Conservation (phyloP, 2,888 invertebrate species). For the Agrotis exclamationis region DNA sequence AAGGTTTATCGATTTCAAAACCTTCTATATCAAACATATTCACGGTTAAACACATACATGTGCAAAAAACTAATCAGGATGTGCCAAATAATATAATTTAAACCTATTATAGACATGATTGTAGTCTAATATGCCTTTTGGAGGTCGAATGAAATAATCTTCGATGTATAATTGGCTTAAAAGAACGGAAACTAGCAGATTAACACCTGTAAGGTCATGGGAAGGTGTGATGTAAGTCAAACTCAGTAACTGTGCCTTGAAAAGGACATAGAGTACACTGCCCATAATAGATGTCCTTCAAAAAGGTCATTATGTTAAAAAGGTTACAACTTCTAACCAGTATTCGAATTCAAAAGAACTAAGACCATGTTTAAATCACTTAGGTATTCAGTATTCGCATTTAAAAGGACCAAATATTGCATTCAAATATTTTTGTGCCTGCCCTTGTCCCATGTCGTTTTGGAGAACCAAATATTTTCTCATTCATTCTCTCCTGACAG, state of each 20-base stretch:
- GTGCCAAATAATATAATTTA: constrained; percentile 28
- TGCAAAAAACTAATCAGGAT: constrained; percentile 38
- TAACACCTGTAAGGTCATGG: constrained; percentile 24
- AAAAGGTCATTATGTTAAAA: not conserved
- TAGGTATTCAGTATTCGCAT: not conserved
- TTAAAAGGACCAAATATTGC: not conserved
- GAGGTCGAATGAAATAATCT: constrained; percentile 35
- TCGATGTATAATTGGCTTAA: constrained; percentile 37
- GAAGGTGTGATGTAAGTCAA: constrained; percentile 24
- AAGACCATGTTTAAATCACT: no score
- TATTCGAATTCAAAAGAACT: no score
- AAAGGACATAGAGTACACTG: constrained; percentile 16
- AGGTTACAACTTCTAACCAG: not conserved
- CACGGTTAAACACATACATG: not conserved
- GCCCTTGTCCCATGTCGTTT: not conserved
- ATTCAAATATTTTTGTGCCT: not conserved
- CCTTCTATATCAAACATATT: no score
- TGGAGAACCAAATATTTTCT: not conserved
- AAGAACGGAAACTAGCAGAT: constrained; percentile 4
- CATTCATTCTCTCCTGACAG: not conserved
- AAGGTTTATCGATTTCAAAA: no score
- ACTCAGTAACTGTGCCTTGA: not conserved
- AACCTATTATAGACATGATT: constrained; percentile 28
- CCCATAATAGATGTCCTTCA: not conserved
- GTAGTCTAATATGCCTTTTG: constrained; percentile 18